Percentiles rank a stretch among this genome's conserved stretches.
These are phyloP conservation scores for Osmerus mordax DNA, from an alignment of 2,113 vertebrate species.

Conservation along the genomic window DNA sequence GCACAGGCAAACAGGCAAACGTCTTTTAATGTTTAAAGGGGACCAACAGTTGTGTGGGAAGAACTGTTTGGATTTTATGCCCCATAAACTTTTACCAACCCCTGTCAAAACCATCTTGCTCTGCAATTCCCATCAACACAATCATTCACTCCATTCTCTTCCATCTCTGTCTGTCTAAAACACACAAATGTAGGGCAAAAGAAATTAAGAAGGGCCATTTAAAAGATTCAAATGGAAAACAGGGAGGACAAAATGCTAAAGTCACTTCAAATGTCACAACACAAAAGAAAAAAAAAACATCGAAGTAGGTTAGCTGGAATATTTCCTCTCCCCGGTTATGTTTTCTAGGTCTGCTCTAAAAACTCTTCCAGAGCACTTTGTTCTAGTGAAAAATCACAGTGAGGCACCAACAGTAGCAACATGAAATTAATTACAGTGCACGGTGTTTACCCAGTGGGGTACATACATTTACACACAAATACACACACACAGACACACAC, in stretches of 20 bases:
- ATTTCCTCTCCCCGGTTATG: constrained; percentile 36
- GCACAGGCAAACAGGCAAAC: constrained; percentile 38
- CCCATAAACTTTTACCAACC: constrained; percentile 21
- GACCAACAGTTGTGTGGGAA: constrained; percentile 23
- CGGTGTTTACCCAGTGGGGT: constrained; percentile 58
- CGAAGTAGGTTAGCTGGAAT: constrained; percentile 37
- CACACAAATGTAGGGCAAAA: not conserved
- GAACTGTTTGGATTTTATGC: constrained; percentile 40
- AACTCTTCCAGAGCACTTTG: constrained; percentile 51
- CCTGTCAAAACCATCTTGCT: constrained; percentile 21
- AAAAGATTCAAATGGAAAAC: constrained; percentile 3
- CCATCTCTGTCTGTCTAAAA: too few relatives aligned
- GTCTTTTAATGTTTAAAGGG: constrained; percentile 41
- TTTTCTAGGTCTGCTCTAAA: constrained; percentile 15
- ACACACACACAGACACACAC: constrained; percentile 3
- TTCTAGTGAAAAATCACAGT: constrained; percentile 46
- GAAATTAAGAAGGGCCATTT: constrained; percentile 1
- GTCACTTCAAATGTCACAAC: constrained; percentile 37
- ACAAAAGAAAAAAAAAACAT: constrained; percentile 30
- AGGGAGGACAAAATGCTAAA: constrained; percentile 4
- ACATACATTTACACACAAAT: constrained; percentile 17
- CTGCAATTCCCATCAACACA: not conserved
- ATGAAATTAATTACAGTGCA: constrained; percentile 62
- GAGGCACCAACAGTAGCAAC: constrained; percentile 44
- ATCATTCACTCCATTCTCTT: not conserved